phyloP scores from a whole-genome alignment of 2,113 vertebrate species.

The Psittacara wagleri region DNA sequence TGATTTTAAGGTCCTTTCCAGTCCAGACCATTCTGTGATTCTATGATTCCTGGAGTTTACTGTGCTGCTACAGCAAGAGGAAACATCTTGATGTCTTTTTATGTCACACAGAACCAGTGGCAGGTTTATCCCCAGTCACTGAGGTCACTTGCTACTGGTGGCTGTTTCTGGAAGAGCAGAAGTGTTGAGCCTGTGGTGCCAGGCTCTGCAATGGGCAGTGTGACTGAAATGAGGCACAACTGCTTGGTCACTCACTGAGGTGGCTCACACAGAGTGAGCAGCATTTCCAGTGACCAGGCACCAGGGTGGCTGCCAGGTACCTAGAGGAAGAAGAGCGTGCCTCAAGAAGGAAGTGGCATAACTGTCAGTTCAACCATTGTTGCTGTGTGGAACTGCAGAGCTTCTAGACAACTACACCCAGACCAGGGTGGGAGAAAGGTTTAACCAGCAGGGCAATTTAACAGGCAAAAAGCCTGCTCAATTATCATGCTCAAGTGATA shows the following conservation, averaged over 20 bases:
- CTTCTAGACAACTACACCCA: neutral
- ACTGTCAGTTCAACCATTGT: neutral
- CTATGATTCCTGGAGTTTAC: neutral
- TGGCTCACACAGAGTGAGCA: neutral
- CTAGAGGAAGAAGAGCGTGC: neutral
- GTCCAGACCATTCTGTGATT: neutral
- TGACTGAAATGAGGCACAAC: neutral
- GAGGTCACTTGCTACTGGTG: neutral
- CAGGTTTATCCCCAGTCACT: neutral
- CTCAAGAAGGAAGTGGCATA: neutral
- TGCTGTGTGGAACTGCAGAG: neutral
- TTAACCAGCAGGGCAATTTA: neutral
- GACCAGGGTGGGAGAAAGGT: neutral
- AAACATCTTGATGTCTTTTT: neutral
- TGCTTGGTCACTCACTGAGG: neutral
- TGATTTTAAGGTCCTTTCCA: neutral
- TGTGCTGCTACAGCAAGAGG: neutral
- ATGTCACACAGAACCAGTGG: neutral
- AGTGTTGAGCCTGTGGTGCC: neutral
- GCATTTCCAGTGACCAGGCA: neutral
- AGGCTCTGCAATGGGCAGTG: neutral
- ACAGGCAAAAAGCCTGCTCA: neutral
- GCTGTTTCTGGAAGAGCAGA: neutral
- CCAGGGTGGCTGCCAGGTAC: neutral
- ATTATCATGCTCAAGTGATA: neutral